Base-by-base conservation (phyloP, 2,888 invertebrate genomes). In the Herminia tarsipennalis region DNA sequence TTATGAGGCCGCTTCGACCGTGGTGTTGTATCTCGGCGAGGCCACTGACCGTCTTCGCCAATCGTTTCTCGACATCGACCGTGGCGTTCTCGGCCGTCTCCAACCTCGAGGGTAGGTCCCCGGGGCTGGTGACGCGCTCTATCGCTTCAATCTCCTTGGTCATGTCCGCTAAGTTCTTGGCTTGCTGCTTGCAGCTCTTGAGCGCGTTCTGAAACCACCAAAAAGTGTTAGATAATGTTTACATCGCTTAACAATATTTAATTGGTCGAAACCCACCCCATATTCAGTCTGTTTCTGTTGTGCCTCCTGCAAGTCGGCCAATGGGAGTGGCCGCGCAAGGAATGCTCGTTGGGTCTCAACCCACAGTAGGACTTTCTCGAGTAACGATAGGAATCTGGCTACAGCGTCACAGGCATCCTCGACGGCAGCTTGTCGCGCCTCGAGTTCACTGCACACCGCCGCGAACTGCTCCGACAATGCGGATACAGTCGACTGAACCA, bases 141-240 rank as follows among this genome's bases (percentile, higher is more conserved):
- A 98, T 97, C 46, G 94, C 93, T 73, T 97, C 97, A 76, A 98
- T 92, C 86, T 98, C 97, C 81, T 96, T 97, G 36, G 95, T 95
- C 98, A 98, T 98, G 81, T 98, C 98, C 70, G 96, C 95, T 76
- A 98, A 91, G 81, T 97, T 96, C 86, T 97, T 97, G 60, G 95
- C 94, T 78, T 96, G 96, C 73, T 95, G 94, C 86, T 97, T 98
- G 88, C 97, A 96, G 86, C 96, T 96, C 89, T 97, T 97, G 60
- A 96, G 95, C 77, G 96, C 96, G 79, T 94, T 94, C 95, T 96
- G 89, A 60, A 92, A 92, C 66, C 54, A 68, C 50, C 59, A 29
- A 57, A 41, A 22, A 1, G 14, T 28, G 21, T 49, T 29, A 59
- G 6, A 41, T 35, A 13, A 52, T 13, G 32, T n/a, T 27, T 13